phyloP scores from a whole-genome alignment of 2,113 vertebrate species.

The Seriola rivoliana region DNA sequence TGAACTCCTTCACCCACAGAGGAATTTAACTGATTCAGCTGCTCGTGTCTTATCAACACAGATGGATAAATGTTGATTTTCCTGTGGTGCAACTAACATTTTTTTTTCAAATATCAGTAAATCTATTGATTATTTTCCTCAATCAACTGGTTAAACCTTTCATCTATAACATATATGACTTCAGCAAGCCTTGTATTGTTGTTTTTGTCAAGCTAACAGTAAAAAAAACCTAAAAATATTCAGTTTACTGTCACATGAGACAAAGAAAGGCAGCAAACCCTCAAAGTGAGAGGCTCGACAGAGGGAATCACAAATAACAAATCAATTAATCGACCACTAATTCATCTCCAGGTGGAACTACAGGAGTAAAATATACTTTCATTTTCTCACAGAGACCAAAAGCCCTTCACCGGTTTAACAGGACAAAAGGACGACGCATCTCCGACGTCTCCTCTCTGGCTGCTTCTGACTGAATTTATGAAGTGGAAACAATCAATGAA shows the following conservation, averaged over 20 bases:
- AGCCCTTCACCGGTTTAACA: background rate
- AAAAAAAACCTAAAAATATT: background rate
- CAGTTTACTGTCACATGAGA: background rate
- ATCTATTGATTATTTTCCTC: no score
- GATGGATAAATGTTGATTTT: no score
- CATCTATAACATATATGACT: no score
- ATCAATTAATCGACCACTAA: background rate
- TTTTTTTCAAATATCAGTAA: no score
- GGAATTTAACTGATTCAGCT: background rate
- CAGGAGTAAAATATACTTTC: background rate
- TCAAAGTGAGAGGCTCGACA: background rate
- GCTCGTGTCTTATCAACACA: no score
- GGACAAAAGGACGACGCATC: background rate
- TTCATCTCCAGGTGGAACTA: background rate
- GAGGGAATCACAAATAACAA: background rate
- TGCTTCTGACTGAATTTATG: background rate
- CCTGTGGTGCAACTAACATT: no score
- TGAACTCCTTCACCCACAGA: background rate
- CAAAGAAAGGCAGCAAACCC: background rate
- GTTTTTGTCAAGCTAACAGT: no score
- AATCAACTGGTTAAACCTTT: no score
- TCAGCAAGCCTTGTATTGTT: no score
- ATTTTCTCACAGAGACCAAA: background rate
- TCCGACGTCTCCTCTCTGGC: background rate
- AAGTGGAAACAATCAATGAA: constrained; percentile 1